These are phyloP conservation scores for Eristalinus aeneus DNA, from an alignment of 2,888 invertebrate genomes.

Conservation along the genomic window DNA sequence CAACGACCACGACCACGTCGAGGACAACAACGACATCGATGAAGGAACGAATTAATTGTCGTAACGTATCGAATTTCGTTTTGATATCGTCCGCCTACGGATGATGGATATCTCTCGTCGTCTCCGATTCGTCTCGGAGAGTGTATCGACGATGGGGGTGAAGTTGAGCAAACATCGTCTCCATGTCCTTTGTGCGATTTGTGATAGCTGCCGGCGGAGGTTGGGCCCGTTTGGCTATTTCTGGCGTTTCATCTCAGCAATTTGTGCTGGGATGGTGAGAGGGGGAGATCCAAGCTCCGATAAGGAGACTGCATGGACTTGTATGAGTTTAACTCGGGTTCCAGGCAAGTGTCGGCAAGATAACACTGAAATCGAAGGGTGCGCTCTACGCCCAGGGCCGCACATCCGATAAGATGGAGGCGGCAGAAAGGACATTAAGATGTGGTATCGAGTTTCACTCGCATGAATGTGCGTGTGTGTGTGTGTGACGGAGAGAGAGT, in stretches of 20 bases:
- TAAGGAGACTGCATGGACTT: constrained; percentile 36
- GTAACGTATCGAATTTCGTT: constrained; percentile 50
- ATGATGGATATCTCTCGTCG: constrained; percentile 58
- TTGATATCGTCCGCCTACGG: constrained; percentile 47
- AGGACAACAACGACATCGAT: constrained; percentile 14
- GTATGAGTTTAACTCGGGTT: constrained; percentile 24
- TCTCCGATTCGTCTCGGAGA: neutral
- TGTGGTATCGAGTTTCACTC: constrained; percentile 52
- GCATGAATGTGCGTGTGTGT: neutral
- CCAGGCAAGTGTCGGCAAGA: constrained; percentile 8
- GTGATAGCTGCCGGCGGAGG: constrained; percentile 33
- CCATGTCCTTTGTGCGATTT: constrained; percentile 31
- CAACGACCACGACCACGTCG: constrained; percentile 3
- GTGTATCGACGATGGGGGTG: neutral
- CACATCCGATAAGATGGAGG: constrained; percentile 10
- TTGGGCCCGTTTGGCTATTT: neutral
- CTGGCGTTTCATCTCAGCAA: constrained; percentile 41
- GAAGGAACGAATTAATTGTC: constrained; percentile 53
- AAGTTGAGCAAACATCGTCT: constrained; percentile 19
- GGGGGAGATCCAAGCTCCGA: constrained; percentile 11
- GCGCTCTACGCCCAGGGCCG: constrained; percentile 24
- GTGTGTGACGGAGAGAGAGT: too few species aligned
- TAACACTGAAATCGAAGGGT: constrained; percentile 57
- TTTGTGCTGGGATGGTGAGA: constrained; percentile 18
- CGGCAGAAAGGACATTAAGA: constrained; percentile 55